Evolutionary conservation across 2,888 invertebrate genomes (phyloP).

Genomic region (Xestia xanthographa): DNA sequence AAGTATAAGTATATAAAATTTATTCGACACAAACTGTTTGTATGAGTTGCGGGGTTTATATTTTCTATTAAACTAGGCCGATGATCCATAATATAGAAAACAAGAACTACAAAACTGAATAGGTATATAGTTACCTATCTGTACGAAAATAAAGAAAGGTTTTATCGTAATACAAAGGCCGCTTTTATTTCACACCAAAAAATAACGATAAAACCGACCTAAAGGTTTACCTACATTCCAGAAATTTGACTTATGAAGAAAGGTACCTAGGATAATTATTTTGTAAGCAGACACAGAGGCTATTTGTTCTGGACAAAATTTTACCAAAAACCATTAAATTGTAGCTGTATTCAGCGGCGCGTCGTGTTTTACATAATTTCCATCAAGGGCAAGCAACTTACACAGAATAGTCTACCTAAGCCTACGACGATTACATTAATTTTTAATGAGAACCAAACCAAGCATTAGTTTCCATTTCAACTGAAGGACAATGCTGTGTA

Average conservation of each 20-base stretch:
- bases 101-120: neutral
- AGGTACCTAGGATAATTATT: neutral
- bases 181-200: neutral
- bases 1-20: neutral
- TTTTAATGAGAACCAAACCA: neutral
- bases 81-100: neutral
- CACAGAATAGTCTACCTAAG: neutral
- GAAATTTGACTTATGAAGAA: neutral
- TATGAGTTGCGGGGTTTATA: neutral
- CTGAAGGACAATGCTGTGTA: conserved; percentile 1
- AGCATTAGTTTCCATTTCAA: conserved; percentile 9
- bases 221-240: no score
- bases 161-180: neutral
- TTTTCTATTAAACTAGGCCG: neutral
- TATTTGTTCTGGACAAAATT: neutral
- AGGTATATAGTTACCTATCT: neutral
- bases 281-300: neutral
- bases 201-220: neutral
- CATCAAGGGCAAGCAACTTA: conserved; percentile 1
- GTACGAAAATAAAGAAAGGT: neutral
- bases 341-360: neutral
- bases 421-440: conserved; percentile 3
- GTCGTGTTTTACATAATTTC: neutral
- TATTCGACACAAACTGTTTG: neutral
- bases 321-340: neutral